Conservation (phyloP, 2,888 invertebrate genomes). For the Crocallis elinguaria region DNA sequence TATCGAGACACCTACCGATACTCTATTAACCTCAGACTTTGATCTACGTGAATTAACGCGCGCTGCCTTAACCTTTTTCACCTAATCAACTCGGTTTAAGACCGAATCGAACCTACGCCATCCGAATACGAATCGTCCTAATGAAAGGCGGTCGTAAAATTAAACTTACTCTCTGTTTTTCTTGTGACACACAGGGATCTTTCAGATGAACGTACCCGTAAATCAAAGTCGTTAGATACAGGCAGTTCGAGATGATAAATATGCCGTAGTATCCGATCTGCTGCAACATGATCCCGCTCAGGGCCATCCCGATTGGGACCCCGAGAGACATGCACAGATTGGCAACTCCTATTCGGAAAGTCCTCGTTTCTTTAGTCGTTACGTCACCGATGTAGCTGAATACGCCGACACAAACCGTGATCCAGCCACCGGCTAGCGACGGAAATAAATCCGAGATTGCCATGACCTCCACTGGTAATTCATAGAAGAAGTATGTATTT, state of each 20-base stretch:
- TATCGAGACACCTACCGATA: constrained; percentile 50
- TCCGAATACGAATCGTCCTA: constrained; percentile 20
- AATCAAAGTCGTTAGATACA: constrained; percentile 80
- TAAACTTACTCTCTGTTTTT: constrained; percentile 73
- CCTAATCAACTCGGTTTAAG: constrained; percentile 29
- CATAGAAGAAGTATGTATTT: constrained; percentile 85
- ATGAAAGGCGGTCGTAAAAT: constrained; percentile 22
- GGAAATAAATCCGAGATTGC: constrained; percentile 83
- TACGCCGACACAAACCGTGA: constrained; percentile 85
- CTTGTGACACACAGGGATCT: constrained; percentile 70
- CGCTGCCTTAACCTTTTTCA: constrained; percentile 31
- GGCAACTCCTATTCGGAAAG: constrained; percentile 86
- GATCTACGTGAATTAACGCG: constrained; percentile 40
- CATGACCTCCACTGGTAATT: constrained; percentile 84
- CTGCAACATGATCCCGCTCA: constrained; percentile 82
- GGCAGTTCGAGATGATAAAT: constrained; percentile 77
- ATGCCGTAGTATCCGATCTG: constrained; percentile 81
- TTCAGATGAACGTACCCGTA: constrained; percentile 79
- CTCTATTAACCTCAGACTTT: constrained; percentile 54
- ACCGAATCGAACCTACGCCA: constrained; percentile 15
- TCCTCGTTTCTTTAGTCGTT: constrained; percentile 85
- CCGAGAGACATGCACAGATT: constrained; percentile 87
- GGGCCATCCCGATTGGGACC: constrained; percentile 84
- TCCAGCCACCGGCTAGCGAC: constrained; percentile 84
- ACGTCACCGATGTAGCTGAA: constrained; percentile 87